These are phyloP conservation scores for Podarcis cretensis DNA, from an alignment of 2,113 vertebrate genomes.

Conservation along the genomic window DNA sequence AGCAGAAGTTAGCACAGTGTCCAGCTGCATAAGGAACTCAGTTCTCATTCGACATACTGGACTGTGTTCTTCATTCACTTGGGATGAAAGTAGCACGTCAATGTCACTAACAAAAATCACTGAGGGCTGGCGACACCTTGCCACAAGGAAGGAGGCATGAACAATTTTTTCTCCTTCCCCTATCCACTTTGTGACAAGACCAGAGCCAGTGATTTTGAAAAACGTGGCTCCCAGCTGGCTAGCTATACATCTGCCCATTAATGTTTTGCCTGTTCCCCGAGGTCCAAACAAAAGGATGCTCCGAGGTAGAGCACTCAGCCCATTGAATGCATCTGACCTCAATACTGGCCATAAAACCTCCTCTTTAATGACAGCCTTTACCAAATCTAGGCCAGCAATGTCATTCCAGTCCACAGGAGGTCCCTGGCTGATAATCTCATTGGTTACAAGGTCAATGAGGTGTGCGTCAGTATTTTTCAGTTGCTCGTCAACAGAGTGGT, in stretches of 20 bases:
- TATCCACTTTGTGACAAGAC: constrained; percentile 95
- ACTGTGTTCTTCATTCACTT: constrained; percentile 92
- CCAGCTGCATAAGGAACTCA: constrained; percentile 97
- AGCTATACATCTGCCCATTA: constrained; percentile 95
- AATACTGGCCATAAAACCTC: constrained; percentile 98
- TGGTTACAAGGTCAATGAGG: constrained; percentile 96
- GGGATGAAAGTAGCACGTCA: constrained; percentile 92
- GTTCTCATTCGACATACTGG: constrained; percentile 93
- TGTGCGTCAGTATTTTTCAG: constrained; percentile 95
- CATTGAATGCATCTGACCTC: constrained; percentile 96
- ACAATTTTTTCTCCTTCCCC: constrained; percentile 96
- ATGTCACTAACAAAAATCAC: constrained; percentile 98
- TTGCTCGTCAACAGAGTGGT: constrained; percentile 93
- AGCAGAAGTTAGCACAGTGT: constrained; percentile 91
- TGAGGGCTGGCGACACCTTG: constrained; percentile 94
- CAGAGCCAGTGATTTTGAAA: constrained; percentile 90
- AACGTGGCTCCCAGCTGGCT: constrained; percentile 96
- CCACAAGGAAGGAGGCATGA: constrained; percentile 94
- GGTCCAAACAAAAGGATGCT: constrained; percentile 98
- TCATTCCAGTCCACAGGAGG: constrained; percentile 97
- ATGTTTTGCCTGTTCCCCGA: constrained; percentile 95
- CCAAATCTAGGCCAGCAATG: constrained; percentile 95
- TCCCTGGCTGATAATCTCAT: constrained; percentile 94
- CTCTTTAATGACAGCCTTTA: constrained; percentile 96
- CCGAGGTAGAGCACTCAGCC: constrained; percentile 92